Percentiles rank a stretch among this genome's conserved stretches.
Conservation (phyloP, 2,888 invertebrate genomes). For the Noctua comes region DNA sequence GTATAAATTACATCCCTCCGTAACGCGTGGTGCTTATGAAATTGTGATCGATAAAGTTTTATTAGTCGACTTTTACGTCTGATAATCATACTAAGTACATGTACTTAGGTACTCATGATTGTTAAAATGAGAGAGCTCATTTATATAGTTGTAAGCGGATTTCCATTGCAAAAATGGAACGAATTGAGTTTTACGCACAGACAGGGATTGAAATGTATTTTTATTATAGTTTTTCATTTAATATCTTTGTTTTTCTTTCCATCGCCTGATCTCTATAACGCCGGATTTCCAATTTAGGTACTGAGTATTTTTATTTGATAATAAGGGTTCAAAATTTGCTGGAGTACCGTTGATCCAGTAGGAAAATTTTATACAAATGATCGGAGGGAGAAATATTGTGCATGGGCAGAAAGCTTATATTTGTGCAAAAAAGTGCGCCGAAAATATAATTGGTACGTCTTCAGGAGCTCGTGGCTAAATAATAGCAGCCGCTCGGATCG, state of each 20-base stretch:
- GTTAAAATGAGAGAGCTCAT: slow-evolving; percentile 65
- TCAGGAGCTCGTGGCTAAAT: too few species aligned
- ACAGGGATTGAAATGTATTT: slow-evolving; percentile 85
- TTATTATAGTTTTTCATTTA: slow-evolving; percentile 73
- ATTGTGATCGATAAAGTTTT: slow-evolving; percentile 67
- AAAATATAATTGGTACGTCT: too few species aligned
- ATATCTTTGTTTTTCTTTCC: slow-evolving; percentile 32
- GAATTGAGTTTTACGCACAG: slow-evolving; percentile 79
- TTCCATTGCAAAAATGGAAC: slow-evolving; percentile 63
- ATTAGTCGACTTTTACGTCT: slow-evolving; percentile 58
- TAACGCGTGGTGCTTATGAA: slow-evolving; percentile 69
- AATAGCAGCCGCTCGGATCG: too few species aligned
- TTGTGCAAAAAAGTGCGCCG: too few species aligned
- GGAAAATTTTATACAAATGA: too few species aligned
- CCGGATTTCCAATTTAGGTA: background rate
- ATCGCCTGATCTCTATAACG: background rate
- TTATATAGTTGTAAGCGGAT: slow-evolving; percentile 66
- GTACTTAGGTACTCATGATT: slow-evolving; percentile 56
- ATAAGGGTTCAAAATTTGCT: too few species aligned
- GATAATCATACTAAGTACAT: slow-evolving; percentile 49
- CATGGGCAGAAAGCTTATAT: too few species aligned
- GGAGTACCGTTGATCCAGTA: too few species aligned
- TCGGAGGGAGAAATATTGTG: too few species aligned
- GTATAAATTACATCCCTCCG: slow-evolving; percentile 73
- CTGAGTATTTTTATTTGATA: background rate